Evolutionary conservation across 2,797 vertebrate species (phyloP).

Genomic region (Dipus sagitta): DNA sequence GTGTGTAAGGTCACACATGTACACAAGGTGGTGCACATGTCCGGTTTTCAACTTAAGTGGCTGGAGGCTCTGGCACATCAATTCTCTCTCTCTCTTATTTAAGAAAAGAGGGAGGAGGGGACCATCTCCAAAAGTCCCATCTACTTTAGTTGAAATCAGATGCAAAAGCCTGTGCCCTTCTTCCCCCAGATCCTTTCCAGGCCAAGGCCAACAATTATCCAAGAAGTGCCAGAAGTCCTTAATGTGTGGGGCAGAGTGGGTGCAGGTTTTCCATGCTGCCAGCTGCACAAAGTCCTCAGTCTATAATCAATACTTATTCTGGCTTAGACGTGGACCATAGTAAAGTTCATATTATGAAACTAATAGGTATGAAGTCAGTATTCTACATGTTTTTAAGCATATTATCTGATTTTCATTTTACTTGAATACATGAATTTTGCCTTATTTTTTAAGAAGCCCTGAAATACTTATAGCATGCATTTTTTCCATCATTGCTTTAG

Average conservation of each 20-base stretch:
- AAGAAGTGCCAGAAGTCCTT: neutral
- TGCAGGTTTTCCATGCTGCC: neutral
- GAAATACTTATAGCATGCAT: neutral
- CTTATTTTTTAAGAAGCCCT: constrained; percentile 49
- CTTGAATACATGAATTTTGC: constrained; percentile 22
- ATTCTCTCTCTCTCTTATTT: too few species aligned
- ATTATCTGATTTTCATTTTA: constrained; percentile 53
- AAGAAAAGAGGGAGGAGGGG: neutral
- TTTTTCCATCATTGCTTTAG: neutral
- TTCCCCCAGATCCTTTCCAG: neutral
- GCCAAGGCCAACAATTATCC: neutral
- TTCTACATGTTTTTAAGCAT: neutral
- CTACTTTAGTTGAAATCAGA: neutral
- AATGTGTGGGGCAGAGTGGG: neutral
- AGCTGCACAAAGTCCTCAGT: neutral
- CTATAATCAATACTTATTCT: neutral
- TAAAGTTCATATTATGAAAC: neutral
- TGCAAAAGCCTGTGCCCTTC: neutral
- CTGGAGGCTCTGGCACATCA: too few species aligned
- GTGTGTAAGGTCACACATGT: too few species aligned
- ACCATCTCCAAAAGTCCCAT: neutral
- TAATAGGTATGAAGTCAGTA: neutral
- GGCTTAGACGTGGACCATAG: neutral
- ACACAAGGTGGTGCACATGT: too few species aligned
- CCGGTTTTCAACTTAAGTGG: too few species aligned